These are phyloP conservation scores for Hyppa rectilinea DNA, from an alignment of 2,888 invertebrate genomes.

Conservation along the genomic window DNA sequence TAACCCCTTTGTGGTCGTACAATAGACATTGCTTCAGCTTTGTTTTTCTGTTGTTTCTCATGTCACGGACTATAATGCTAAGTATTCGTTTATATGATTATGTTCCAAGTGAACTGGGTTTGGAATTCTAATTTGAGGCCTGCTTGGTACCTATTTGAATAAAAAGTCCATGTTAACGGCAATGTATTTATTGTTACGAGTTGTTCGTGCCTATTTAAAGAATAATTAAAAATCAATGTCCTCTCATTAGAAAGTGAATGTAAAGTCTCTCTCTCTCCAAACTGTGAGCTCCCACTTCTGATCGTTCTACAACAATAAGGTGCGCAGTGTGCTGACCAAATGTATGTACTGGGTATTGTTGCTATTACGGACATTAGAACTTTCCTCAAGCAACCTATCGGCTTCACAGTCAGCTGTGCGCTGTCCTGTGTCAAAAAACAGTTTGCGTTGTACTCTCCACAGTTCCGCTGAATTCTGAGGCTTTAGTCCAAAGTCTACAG, in stretches of 20 bases:
- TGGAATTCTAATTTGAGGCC: conserved; percentile 11
- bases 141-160: conserved; percentile 1
- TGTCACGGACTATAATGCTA: conserved; percentile 52
- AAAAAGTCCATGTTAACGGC: background rate
- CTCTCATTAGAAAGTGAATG: conserved; percentile 15
- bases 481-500: background rate
- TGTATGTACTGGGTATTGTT: conserved; percentile 30
- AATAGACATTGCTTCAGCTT: conserved; percentile 64
- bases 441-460: background rate
- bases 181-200: background rate
- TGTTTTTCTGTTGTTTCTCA: conserved; percentile 63
- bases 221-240: background rate
- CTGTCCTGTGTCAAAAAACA: conserved; percentile 18
- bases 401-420: conserved; percentile 5
- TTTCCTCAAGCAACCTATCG: conserved; percentile 10
- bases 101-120: conserved; percentile 10
- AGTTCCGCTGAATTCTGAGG: too few relatives aligned
- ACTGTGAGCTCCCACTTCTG: background rate
- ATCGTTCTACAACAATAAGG: conserved; percentile 20
- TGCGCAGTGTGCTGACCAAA: conserved; percentile 13
- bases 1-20: conserved; percentile 66
- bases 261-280: conserved; percentile 7
- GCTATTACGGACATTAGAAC: background rate
- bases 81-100: conserved; percentile 14
- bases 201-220: background rate